A percentile compares a stretch with the other conserved stretches of the same genome.
These are phyloP conservation scores for Rhinichthys klamathensis DNA, from an alignment of 2,113 vertebrate genomes.

Conservation along the genomic window DNA sequence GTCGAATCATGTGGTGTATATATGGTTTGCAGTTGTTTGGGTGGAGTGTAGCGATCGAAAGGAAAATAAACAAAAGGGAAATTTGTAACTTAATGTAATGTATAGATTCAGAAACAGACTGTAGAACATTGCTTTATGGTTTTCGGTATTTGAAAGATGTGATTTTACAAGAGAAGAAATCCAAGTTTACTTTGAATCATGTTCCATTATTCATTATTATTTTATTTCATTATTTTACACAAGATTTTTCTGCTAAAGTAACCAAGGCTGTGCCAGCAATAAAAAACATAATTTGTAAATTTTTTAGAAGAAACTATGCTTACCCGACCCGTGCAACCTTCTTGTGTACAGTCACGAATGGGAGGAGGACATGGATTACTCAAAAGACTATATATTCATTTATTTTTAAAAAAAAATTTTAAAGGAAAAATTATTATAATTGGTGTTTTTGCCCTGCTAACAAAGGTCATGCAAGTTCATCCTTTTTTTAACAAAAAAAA, in stretches of 20 bases:
- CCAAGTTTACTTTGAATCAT: background rate
- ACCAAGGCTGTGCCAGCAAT: background rate
- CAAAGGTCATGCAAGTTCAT: background rate
- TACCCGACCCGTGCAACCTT: background rate
- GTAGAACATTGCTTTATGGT: background rate
- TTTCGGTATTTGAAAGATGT: background rate
- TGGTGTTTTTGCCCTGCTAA: background rate
- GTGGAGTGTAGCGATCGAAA: background rate
- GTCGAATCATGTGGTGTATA: background rate
- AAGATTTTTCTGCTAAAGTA: background rate
- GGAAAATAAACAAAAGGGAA: slow-evolving; percentile 25
- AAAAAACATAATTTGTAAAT: background rate
- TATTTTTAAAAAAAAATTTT: background rate
- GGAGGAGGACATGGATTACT: no score
- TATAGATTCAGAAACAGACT: background rate
- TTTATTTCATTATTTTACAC: background rate
- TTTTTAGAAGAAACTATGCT: background rate
- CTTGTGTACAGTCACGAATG: no score
- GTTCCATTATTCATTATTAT: background rate
- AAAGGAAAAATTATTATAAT: background rate
- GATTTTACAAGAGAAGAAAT: background rate
- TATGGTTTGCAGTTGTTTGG: slow-evolving; percentile 7
- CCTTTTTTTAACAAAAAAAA: background rate
- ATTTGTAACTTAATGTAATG: background rate
- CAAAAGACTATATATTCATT: background rate